Percentiles rank a stretch among this genome's conserved stretches.
phyloP scores from a whole-genome alignment of 2,888 invertebrate species.

The Lucinisca nassula region DNA sequence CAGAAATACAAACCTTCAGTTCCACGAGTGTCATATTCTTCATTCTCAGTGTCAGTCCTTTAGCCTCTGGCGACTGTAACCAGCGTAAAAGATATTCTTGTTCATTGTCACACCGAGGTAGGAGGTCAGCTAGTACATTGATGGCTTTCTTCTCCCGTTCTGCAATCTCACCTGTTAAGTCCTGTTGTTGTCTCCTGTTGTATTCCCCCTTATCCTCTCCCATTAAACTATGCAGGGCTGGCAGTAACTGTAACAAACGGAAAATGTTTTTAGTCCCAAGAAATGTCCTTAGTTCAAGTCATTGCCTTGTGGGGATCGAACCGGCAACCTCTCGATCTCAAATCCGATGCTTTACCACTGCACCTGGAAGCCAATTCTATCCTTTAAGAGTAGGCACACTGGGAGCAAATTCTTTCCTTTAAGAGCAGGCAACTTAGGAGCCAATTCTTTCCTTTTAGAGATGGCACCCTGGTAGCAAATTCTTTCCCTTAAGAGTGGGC shows the following conservation, averaged over 20 bases:
- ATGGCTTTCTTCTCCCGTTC: conserved; percentile 56
- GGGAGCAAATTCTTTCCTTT: too few species aligned
- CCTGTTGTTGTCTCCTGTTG: conserved; percentile 55
- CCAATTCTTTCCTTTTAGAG: too few species aligned
- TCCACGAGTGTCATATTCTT: conserved; percentile 74
- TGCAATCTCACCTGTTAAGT: conserved; percentile 63
- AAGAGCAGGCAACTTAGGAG: too few species aligned
- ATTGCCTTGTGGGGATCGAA: too few species aligned
- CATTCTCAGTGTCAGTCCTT: conserved; percentile 67
- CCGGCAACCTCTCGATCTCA: too few species aligned
- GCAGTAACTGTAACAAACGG: conserved; percentile 76
- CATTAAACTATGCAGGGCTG: conserved; percentile 74
- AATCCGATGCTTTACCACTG: too few species aligned
- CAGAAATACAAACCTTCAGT: conserved; percentile 66
- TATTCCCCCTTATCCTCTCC: conserved; percentile 81
- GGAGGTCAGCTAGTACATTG: conserved; percentile 83
- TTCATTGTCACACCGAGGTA: conserved; percentile 80
- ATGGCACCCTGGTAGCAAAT: too few species aligned
- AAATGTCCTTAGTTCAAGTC: too few species aligned
- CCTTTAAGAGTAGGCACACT: too few species aligned
- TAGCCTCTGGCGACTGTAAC: conserved; percentile 76
- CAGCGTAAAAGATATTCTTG: conserved; percentile 80
- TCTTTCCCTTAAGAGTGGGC: too few species aligned
- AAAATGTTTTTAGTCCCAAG: too few species aligned
- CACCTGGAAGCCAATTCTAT: too few species aligned